phyloP scores from a whole-genome alignment of 2,113 vertebrate genomes.

The Pithys albifrons region DNA sequence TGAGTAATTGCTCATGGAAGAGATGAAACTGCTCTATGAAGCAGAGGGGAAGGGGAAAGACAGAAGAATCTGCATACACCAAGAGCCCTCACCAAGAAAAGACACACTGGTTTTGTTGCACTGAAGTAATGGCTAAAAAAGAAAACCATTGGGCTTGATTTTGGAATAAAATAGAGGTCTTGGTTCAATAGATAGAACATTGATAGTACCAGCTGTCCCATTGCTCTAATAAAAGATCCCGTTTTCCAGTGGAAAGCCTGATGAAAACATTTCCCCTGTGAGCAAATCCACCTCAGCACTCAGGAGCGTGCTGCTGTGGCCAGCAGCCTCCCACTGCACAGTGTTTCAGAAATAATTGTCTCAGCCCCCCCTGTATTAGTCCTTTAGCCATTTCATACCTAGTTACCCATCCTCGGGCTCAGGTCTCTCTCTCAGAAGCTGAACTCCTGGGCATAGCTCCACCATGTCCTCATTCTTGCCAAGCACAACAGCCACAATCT shows the following conservation, averaged over 20 bases:
- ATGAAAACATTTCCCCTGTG: background rate
- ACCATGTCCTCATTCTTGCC: background rate
- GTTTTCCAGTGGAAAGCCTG: background rate
- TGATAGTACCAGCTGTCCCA: background rate
- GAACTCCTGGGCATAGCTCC: background rate
- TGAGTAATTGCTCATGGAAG: background rate
- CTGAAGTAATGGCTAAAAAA: background rate
- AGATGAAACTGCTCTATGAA: background rate
- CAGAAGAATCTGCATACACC: background rate
- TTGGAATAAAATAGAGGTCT: background rate
- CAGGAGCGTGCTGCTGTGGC: rapidly evolving
- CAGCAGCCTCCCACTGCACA: background rate
- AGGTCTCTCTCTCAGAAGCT: background rate
- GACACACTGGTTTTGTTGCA: background rate
- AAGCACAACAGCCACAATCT: background rate
- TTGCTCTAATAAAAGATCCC: background rate
- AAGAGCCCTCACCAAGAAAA: background rate
- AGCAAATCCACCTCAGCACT: background rate
- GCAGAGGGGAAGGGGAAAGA: background rate
- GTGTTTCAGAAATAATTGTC: background rate
- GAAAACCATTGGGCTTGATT: background rate
- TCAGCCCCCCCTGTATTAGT: background rate
- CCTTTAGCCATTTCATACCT: background rate
- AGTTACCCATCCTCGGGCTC: background rate
- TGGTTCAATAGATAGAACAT: background rate